phyloP scores from a whole-genome alignment of 2,888 invertebrate species.

The Cosmia trapezina region DNA sequence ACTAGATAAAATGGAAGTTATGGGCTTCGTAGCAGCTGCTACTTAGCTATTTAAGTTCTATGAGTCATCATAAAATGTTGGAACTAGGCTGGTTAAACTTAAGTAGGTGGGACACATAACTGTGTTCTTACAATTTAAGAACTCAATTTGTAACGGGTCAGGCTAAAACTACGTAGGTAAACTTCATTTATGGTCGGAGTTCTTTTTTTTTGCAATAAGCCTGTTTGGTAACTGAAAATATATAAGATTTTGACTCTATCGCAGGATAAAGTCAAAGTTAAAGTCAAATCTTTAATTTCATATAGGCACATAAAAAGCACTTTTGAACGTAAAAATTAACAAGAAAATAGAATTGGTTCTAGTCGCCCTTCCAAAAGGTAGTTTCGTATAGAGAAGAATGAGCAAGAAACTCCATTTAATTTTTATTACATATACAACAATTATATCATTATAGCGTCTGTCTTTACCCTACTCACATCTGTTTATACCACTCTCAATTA shows the following conservation, averaged over 20 bases:
- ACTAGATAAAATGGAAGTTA: slow-evolving; percentile 14
- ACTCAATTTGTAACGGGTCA: neutral
- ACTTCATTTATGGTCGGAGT: neutral
- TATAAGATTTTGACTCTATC: neutral
- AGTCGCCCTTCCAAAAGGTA: too few relatives aligned
- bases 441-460: too few relatives aligned
- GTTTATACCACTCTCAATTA: too few relatives aligned
- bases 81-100: neutral
- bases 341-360: too few relatives aligned
- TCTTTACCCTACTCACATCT: too few relatives aligned
- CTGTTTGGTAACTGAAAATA: neutral
- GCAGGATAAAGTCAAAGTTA: neutral
- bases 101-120: too few relatives aligned
- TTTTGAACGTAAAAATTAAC: too few relatives aligned
- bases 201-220: neutral
- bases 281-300: too few relatives aligned
- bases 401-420: too few relatives aligned
- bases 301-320: too few relatives aligned
- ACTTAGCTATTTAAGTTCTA: slow-evolving; percentile 1
- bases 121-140: neutral
- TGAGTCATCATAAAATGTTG: slow-evolving; percentile 33
- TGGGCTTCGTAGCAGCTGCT: slow-evolving; percentile 5
- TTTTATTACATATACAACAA: too few relatives aligned
- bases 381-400: too few relatives aligned
- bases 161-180: neutral